Evolutionary conservation across 2,888 invertebrate genomes (phyloP).

Genomic region (Luffia ferchaultella): DNA sequence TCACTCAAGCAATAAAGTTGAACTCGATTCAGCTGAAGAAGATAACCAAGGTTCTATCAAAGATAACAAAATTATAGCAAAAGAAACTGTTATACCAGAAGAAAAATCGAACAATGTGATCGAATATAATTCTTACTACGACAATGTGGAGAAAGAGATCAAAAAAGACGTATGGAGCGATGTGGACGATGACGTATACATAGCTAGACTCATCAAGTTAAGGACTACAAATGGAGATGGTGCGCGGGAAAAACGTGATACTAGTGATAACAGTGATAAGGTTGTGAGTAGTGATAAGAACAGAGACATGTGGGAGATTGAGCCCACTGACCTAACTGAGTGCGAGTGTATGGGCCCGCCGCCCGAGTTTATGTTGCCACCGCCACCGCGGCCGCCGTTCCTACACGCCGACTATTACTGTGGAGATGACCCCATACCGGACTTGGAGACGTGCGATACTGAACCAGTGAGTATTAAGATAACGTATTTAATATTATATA

Average conservation of each 20-base stretch:
- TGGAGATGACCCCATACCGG: constrained; percentile 74
- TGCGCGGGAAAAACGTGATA: constrained; percentile 57
- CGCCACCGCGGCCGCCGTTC: constrained; percentile 78
- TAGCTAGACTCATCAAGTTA: constrained; percentile 49
- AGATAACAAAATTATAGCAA: constrained; percentile 8
- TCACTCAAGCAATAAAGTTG: not conserved
- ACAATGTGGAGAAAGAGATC: constrained; percentile 38
- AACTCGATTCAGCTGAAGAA: not conserved
- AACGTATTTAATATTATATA: too few species aligned
- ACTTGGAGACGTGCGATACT: constrained; percentile 78
- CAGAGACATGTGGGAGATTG: constrained; percentile 76
- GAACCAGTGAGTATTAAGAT: constrained; percentile 77
- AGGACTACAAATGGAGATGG: constrained; percentile 44
- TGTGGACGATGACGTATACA: constrained; percentile 58
- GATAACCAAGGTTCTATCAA: not conserved
- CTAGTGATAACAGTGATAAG: constrained; percentile 43
- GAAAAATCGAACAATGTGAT: constrained; percentile 4
- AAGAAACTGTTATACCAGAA: not conserved
- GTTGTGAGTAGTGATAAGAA: constrained; percentile 61
- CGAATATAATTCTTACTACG: not conserved
- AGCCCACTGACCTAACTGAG: constrained; percentile 74
- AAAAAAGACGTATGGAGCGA: constrained; percentile 57
- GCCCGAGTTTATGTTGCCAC: constrained; percentile 77
- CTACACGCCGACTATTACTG: constrained; percentile 74
- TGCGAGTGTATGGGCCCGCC: constrained; percentile 81